Evolutionary conservation across 2,888 invertebrate genomes (phyloP), one percentile per base, ranked within the genome.

Genomic region (Adelognathus sp.): DNA sequence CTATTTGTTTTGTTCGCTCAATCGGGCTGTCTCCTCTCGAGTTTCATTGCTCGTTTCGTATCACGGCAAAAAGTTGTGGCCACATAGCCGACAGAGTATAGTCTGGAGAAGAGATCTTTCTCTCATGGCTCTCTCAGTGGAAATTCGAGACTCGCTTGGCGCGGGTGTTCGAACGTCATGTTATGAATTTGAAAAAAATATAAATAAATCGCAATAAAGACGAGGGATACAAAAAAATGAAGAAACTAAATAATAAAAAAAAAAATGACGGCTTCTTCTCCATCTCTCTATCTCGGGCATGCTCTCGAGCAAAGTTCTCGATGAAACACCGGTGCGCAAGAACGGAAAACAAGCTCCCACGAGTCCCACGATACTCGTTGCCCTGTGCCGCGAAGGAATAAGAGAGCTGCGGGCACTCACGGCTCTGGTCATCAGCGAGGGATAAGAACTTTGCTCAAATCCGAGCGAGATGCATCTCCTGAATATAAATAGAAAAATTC

Each of bases 321-420:
- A 79, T 82, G 81, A 79, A 84, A 84, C 85, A n/a, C n/a, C n/a
- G 83, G 82, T 82, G 83, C 73, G 61, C 81, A 84, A 82, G 82
- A 86, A 85, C 84, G 81, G 84, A 83, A 86, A 85, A 84, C 80
- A 84, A 86, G 85, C 87, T 87, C 87, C 86, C 86, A 87, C 85
- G 86, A 87, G 82, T 87, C 84, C 86, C 83, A 84, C 84, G 84
- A 83, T 84, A 80, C 82, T 85, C 84, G 83, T 84, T 84, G 82
- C 79, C 63, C n/a, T n/a, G 82, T 85, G 80, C 83, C 82, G 80
- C 76, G 84, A 85, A 83, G 84, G 81, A 86, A n/a, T n/a, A 85
- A 86, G 84, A 72, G 75, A 75, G 83, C 83, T 83, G 83, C 82
- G 83, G 79, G 82, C 85, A 82, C 83, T 82, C 81, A 71, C 60